These are phyloP conservation scores for Himalopsyche japonica DNA, from an alignment of 2,888 invertebrate species.

Conservation along the genomic window DNA sequence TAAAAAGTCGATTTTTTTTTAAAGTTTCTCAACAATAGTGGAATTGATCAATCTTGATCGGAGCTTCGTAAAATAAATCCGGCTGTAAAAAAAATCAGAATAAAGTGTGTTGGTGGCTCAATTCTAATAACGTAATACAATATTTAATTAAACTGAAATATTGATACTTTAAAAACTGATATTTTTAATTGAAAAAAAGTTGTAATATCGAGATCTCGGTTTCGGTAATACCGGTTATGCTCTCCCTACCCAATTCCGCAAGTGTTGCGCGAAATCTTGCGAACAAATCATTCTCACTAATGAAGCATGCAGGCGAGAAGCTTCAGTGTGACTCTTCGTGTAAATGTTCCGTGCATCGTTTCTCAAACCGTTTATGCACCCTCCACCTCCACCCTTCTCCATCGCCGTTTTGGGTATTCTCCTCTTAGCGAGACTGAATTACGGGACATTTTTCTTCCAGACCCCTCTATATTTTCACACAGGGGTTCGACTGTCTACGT, in stretches of 20 bases:
- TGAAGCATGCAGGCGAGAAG: not conserved
- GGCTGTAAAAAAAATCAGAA: too few relatives aligned
- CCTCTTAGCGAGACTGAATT: not conserved
- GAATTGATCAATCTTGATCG: too few relatives aligned
- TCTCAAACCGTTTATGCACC: not conserved
- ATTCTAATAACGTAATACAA: too few relatives aligned
- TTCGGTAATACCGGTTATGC: too few relatives aligned
- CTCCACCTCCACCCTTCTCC: not conserved
- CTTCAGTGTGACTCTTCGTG: not conserved
- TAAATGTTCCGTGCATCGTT: not conserved
- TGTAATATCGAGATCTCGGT: too few relatives aligned
- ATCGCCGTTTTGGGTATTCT: not conserved
- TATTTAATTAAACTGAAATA: too few relatives aligned
- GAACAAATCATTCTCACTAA: not conserved
- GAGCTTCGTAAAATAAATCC: too few relatives aligned
- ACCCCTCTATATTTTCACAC: not conserved
- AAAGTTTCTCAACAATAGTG: too few relatives aligned
- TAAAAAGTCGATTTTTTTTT: too few relatives aligned
- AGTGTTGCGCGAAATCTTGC: not conserved
- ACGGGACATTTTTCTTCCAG: slow-evolving; percentile 3
- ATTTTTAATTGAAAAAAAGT: too few relatives aligned
- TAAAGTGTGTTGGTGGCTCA: too few relatives aligned
- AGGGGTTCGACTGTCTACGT: not conserved
- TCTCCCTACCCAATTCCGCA: not conserved
- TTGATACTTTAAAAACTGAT: too few relatives aligned